These are phyloP conservation scores for Leptestheria dahalacensis DNA, from an alignment of 1,140 invertebrate species.

Conservation along the genomic window DNA sequence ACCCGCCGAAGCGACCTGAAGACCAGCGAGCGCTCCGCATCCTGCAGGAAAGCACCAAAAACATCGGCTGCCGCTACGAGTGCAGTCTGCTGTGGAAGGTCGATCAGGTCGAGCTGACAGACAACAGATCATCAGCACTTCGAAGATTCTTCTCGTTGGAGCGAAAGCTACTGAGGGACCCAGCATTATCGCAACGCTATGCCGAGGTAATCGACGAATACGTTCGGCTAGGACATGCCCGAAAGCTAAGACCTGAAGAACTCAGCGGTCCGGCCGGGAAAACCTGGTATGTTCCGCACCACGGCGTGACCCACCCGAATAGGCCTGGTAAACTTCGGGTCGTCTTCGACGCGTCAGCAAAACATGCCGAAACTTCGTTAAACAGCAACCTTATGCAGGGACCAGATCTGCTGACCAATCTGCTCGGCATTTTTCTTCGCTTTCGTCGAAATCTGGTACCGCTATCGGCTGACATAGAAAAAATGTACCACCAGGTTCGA, in stretches of 20 bases:
- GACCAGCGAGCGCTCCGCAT: not conserved
- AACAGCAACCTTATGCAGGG: constrained; percentile 15
- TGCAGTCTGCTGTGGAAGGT: constrained; percentile 16
- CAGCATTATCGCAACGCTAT: constrained; percentile 1
- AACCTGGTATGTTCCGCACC: constrained; percentile 33
- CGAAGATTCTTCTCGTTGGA: constrained; percentile 12
- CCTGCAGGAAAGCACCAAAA: not conserved
- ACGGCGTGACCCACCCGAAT: constrained; percentile 23
- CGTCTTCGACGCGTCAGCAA: constrained; percentile 28
- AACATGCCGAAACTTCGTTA: constrained; percentile 7
- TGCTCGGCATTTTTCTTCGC: constrained; percentile 7
- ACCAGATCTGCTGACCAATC: constrained; percentile 10
- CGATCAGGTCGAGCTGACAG: constrained; percentile 11
- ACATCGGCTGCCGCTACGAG: constrained; percentile 15
- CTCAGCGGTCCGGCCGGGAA: not conserved
- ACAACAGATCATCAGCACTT: constrained; percentile 9
- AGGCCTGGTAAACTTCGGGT: constrained; percentile 23
- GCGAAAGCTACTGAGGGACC: constrained; percentile 10
- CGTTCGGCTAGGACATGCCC: constrained; percentile 1
- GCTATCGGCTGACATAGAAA: constrained; percentile 15
- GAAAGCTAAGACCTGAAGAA: constrained; percentile 1
- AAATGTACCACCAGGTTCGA: constrained; percentile 19
- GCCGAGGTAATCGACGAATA: constrained; percentile 4
- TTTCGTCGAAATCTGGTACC: constrained; percentile 9
- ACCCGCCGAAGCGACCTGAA: not conserved